Evolutionary conservation across 1,140 invertebrate genomes (phyloP).

Genomic region (Lepidurus arcticus): DNA sequence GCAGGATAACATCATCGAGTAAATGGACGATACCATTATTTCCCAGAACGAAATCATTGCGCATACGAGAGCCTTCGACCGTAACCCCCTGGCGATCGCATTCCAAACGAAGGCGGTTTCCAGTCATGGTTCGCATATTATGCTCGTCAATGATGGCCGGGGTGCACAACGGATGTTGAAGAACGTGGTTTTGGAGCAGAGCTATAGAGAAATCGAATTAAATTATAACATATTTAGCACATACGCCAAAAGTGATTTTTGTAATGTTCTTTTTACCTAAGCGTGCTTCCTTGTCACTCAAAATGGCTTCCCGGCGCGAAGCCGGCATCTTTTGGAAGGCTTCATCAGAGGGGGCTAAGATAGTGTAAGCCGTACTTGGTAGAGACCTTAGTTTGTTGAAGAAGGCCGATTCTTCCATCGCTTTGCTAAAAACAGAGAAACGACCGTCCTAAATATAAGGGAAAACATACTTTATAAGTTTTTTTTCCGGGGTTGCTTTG

Average conservation of each 20-base stretch:
- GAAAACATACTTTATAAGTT: neutral
- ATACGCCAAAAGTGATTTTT: neutral
- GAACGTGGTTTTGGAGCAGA: constrained; percentile 47
- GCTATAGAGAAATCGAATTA: constrained; percentile 39
- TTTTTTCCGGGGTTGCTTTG: neutral
- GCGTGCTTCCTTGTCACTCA: constrained; percentile 43
- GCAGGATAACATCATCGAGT: constrained; percentile 47
- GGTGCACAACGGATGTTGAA: constrained; percentile 48
- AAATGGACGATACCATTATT: constrained; percentile 48
- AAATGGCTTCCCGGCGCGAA: constrained; percentile 43
- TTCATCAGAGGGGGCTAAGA: constrained; percentile 58
- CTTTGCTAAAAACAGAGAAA: constrained; percentile 51
- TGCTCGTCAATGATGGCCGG: constrained; percentile 48
- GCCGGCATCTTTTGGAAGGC: constrained; percentile 52
- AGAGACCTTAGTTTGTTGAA: constrained; percentile 41
- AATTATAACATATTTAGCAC: neutral
- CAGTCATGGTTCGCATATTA: constrained; percentile 42
- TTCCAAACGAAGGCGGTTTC: constrained; percentile 42
- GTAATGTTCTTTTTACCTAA: constrained; percentile 39
- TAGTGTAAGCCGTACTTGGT: constrained; percentile 48
- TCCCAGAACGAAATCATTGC: constrained; percentile 43
- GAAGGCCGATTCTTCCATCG: constrained; percentile 49
- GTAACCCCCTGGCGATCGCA: constrained; percentile 45
- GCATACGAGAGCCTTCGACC: constrained; percentile 42
- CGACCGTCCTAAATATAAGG: constrained; percentile 48